Evolutionary conservation across 2,888 invertebrate species (phyloP), one percentile per base, ranked within the genome.

Genomic region (Laspeyria flexula): DNA sequence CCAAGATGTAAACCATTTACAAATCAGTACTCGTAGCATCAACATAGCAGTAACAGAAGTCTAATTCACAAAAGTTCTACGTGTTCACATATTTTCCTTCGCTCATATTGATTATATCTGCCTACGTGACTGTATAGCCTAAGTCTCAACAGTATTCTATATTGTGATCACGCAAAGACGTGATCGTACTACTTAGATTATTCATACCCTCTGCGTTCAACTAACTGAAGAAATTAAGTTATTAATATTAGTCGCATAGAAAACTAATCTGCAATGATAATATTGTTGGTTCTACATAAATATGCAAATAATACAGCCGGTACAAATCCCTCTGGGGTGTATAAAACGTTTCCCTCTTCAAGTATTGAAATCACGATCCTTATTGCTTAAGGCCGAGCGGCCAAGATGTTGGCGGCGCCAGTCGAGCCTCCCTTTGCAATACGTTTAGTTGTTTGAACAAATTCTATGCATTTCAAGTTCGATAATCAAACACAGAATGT

Each of bases 311-410:
- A 57, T 62, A 64, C 55, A 62, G 54, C 60, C 69, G 67, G 65
- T 66, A 71, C 66, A 65, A 77, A 73, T 77, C 73, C 73, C 77
- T 67, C 66, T 58, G 45, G 78, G 73, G 72, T 72, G 59, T 41
- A 35, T 46, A 56, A 64, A 59, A 69, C 57, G 63, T 77, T 69
- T 71, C 71, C 62, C 70, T 76, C 46, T 45, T 77, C 73, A 73
- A 73, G 77, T 75, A 75, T 78, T 77, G 64, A 56, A 49, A 68
- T 73, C 79, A 77, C 77, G 78, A 73, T 69, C 70, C 65, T 55
- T 47, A 61, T 55, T 64, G 64, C 66, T 65, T 71, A 67, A 68
- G 69, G 76, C 65, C 44, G 60, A 42, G 55, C 63, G 65, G 66
- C 58, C 54, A 61, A 54, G 55, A 66, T 63, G 60, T 60, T 60